Base-by-base conservation (phyloP, 2,888 invertebrate genomes). In the Nemapogon koenigi region DNA sequence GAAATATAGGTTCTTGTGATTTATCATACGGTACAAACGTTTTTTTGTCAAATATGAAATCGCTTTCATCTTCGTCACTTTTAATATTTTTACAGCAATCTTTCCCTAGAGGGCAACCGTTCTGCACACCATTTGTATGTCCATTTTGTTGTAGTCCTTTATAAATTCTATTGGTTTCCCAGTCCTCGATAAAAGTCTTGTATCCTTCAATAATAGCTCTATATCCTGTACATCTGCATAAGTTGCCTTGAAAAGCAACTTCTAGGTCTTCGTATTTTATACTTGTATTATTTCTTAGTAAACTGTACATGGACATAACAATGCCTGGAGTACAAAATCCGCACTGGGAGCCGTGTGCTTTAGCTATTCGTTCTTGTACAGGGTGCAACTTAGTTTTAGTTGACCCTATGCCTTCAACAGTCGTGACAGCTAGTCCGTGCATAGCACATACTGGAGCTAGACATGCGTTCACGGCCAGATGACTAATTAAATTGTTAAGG, bases 241-340 rank as follows among this genome's bases (percentile, higher is more conserved):
- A 66, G 48, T 81, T 82, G 56, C 90, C 89, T 81, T 90, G 89
- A 49, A 90, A 87, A 2, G 89, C 85, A 3, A 84, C 80, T 65
- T 91, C 90, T 53, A 92, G 66, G 45, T 91, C 85, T 41, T 83
- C 85, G 43, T 64, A 78, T 47, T 57, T 67, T 17, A 78, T 65
- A 42, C 58, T 58, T 38, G 50, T 57, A 39, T 54, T 56, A 44
- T 81, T 84, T 52, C 93, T 70, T 1, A 94, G 69, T 28, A 94
- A 70, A 1, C 89, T 81, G 55, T 93, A 94, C 91, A 93, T 91
- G 1, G 93, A 92, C 94, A 94, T 94, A 1, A 94, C 90, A 45
- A 94, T 91, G 10, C 94, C 94, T 2, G 93, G 92, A 1, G 93
- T 92, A 50, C 92, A 93, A 60, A 90, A 92, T 2, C 93, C 93